Base-by-base conservation (phyloP, 2,888 invertebrate species). In the Cephus pygmeus region DNA sequence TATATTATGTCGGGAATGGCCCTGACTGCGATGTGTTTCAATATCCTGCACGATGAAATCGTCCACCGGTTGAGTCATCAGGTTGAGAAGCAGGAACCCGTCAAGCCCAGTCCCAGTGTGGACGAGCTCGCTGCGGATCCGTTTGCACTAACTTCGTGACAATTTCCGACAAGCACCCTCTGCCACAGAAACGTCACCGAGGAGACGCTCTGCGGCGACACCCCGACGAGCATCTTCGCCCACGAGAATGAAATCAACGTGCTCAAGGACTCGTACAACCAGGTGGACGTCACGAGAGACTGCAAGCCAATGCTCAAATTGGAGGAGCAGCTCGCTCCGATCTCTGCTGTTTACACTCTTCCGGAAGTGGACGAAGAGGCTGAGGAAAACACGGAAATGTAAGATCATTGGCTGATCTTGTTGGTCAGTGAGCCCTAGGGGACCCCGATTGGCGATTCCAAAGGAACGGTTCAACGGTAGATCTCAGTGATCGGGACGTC, bases 1-100 rank as follows among this genome's bases (percentile, higher is more conserved):
- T 97, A 97, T 90, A 97, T 97, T 79, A 94, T 97, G 92, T 95
- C 96, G 12, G 97, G 97, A 9, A 95, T 97, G 94, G 97, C 97
- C 1, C 92, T 97, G 84, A 97, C 97, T 15, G 97, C 97, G 73
- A 97, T 97, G 97, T 97, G 97, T 90, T 97, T 97, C 92, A 97
- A 97, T 90, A 97, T 97, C 15, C 95, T 97, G 80, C 97, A 97
- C 88, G 97, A 97, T 88, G 97, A 97, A 92, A 96, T 97, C 84
- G 96, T 97, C 69, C 96, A 97, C 92, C 94, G 97, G 88, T 93
- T 96, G 88, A 95, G 95, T 85, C 95, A 95, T 88, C 94, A 95
- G 82, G 83, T 82, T 76, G 94, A 94, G 83, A 93, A 94, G 86
- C 92, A 92, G 79, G 94, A 94, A 92, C 93, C 94, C 3, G 94